A percentile compares a stretch with the other conserved stretches of the same genome.
Conservation (phyloP, 2,113 vertebrate genomes). For the Patagioenas fasciata region DNA sequence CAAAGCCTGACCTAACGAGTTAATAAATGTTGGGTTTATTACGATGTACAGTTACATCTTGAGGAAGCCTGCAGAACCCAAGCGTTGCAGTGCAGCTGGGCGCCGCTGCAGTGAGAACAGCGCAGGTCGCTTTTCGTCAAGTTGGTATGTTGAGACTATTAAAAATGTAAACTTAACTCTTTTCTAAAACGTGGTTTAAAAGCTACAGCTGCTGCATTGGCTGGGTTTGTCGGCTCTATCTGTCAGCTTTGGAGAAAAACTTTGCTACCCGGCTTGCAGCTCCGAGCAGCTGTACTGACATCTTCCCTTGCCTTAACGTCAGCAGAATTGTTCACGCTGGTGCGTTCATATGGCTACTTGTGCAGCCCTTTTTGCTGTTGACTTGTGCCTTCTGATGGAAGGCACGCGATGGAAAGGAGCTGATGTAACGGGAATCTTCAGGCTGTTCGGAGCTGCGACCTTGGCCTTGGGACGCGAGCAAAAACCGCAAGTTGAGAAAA, state of each 20-base stretch:
- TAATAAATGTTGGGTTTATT: not conserved
- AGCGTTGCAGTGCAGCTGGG: accelerated
- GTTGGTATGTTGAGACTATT: not conserved
- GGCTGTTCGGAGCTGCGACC: not conserved
- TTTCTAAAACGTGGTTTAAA: not conserved
- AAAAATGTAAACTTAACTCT: not conserved
- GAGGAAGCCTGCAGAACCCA: not conserved
- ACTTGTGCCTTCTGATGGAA: not conserved
- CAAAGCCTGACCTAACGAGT: not conserved
- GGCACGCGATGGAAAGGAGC: accelerated
- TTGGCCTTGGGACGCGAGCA: not conserved
- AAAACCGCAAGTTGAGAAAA: not conserved
- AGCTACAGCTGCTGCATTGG: not conserved
- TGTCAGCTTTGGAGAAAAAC: not conserved
- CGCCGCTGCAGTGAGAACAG: accelerated
- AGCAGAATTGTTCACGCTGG: not conserved
- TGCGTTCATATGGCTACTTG: not conserved
- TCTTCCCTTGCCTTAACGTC: not conserved
- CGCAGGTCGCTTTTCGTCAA: not conserved
- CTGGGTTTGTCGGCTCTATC: not conserved
- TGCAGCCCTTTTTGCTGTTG: not conserved
- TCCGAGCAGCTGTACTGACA: accelerated
- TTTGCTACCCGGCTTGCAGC: not conserved
- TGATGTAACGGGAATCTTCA: not conserved
- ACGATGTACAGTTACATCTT: not conserved